Conservation (phyloP, 2,888 invertebrate genomes). For the Brachycybe producta region DNA sequence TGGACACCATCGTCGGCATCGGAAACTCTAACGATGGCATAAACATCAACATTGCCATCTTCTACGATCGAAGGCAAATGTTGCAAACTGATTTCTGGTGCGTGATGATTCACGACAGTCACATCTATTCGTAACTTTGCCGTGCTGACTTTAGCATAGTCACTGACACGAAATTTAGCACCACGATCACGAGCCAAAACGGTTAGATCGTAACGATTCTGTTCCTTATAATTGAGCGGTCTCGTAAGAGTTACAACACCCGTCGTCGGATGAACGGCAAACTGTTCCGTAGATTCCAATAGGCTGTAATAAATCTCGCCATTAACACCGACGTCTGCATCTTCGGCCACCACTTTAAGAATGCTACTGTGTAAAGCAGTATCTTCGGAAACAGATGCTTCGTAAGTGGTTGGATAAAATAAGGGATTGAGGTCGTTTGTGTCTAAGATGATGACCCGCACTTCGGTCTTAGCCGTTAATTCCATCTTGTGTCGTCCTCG, state of each 20-base stretch:
- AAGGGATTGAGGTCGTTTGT: conserved; percentile 86
- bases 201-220: conserved; percentile 54
- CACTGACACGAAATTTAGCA: conserved; percentile 39
- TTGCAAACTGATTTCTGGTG: conserved; percentile 69
- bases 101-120: conserved; percentile 62
- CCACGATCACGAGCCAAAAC: conserved; percentile 81
- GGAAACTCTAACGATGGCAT: conserved; percentile 71
- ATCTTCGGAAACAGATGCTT: conserved; percentile 75
- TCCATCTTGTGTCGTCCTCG: conserved; percentile 35
- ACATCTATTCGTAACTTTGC: conserved; percentile 47
- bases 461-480: conserved; percentile 38
- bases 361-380: conserved; percentile 70
- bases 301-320: conserved; percentile 96
- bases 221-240: conserved; percentile 56
- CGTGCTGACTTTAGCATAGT: neutral
- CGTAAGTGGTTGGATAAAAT: conserved; percentile 80
- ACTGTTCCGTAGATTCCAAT: conserved; percentile 62
- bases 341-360: conserved; percentile 69
- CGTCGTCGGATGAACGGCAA: conserved; percentile 84
- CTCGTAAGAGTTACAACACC: conserved; percentile 75
- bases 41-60: conserved; percentile 65
- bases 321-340: conserved; percentile 90
- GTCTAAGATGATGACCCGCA: conserved; percentile 61
- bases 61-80: conserved; percentile 67
- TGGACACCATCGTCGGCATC: conserved; percentile 74